These are phyloP conservation scores for Rhimphoctona megacephalus DNA, from an alignment of 2,888 invertebrate species.

Conservation along the genomic window DNA sequence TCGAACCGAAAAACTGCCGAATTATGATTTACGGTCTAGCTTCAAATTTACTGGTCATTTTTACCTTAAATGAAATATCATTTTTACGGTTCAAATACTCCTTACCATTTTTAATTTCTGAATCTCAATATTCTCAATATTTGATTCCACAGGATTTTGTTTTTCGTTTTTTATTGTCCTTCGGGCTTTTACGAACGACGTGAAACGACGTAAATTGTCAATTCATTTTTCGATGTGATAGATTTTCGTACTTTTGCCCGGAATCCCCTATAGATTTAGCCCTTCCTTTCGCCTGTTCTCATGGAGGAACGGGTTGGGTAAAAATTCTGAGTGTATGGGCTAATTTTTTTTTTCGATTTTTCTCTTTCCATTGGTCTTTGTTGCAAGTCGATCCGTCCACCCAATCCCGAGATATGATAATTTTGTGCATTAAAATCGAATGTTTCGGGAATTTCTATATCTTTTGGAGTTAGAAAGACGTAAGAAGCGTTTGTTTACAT, in stretches of 20 bases:
- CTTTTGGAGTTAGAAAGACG: too few relatives aligned
- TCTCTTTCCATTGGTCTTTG: too few relatives aligned
- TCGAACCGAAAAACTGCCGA: neutral
- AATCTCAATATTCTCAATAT: neutral
- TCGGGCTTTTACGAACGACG: neutral
- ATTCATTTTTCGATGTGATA: neutral
- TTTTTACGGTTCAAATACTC: too few relatives aligned
- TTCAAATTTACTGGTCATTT: neutral
- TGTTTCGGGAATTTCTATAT: too few relatives aligned
- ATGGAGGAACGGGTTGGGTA: too few relatives aligned
- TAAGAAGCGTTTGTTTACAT: too few relatives aligned
- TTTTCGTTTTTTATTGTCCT: neutral
- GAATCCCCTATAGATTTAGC: neutral
- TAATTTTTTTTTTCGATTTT: too few relatives aligned
- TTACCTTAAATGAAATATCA: neutral
- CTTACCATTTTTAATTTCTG: too few relatives aligned
- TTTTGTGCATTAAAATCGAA: too few relatives aligned
- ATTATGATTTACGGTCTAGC: neutral
- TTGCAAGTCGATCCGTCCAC: too few relatives aligned
- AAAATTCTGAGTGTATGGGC: too few relatives aligned
- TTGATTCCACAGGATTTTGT: neutral
- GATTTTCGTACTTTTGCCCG: neutral
- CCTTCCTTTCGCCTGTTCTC: conserved; percentile 16
- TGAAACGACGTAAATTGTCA: neutral
- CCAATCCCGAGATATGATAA: too few relatives aligned